These are phyloP conservation scores for Psylliodes chrysocephalus DNA, from an alignment of 2,888 invertebrate species.

Conservation along the genomic window DNA sequence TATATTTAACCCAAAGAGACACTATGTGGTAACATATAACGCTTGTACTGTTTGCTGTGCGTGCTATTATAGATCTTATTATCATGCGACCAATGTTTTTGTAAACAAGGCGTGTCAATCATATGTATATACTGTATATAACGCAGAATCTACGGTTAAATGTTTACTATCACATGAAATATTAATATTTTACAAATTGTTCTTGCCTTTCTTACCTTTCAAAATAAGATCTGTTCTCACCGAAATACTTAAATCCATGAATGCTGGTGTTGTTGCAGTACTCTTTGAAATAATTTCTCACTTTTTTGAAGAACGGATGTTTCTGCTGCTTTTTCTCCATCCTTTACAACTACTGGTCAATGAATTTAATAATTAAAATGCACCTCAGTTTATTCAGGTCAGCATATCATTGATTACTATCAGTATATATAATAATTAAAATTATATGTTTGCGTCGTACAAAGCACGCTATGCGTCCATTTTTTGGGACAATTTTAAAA, in stretches of 20 bases:
- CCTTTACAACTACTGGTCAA: neutral
- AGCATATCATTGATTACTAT: neutral
- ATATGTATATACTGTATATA: too few species aligned
- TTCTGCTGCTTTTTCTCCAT: neutral
- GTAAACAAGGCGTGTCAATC: too few species aligned
- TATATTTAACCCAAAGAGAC: too few species aligned
- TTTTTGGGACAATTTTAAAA: too few species aligned
- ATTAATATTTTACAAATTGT: too few species aligned
- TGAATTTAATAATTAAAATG: neutral
- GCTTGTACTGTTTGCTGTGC: too few species aligned
- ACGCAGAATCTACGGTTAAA: too few species aligned
- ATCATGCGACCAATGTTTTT: too few species aligned
- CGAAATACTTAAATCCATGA: conserved; percentile 40
- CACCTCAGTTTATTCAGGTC: neutral
- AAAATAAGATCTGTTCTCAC: conserved; percentile 35
- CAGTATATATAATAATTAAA: neutral
- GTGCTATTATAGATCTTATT: too few species aligned
- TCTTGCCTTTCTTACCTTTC: conserved; percentile 55
- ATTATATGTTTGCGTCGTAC: too few species aligned
- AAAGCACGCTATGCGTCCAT: neutral
- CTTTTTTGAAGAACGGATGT: conserved; percentile 13
- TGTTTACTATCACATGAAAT: too few species aligned
- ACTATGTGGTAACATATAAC: too few species aligned
- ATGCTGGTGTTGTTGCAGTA: conserved; percentile 37
- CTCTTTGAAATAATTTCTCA: conserved; percentile 36